Evolutionary conservation across 2,888 invertebrate genomes (phyloP).

Genomic region (Elmis aenea): DNA sequence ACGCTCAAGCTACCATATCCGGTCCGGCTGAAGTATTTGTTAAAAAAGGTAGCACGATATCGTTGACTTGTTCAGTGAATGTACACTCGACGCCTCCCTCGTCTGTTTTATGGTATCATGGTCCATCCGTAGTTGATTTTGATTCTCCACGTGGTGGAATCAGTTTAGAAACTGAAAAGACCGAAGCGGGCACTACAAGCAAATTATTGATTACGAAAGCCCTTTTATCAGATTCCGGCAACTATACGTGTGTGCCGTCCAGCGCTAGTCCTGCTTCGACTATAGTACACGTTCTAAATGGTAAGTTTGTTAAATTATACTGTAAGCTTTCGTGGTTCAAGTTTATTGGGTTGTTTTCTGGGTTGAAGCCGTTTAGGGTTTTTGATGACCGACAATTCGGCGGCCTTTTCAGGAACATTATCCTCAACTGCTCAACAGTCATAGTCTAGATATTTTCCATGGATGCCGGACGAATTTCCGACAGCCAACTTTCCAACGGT

Average conservation of each 20-base stretch:
- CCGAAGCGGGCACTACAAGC: constrained; percentile 76
- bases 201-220: constrained; percentile 79
- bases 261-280: constrained; percentile 79
- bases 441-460: too few relatives aligned
- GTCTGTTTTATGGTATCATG: constrained; percentile 83
- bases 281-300: constrained; percentile 79
- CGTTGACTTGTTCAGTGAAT: constrained; percentile 82
- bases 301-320: constrained; percentile 58
- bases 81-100: constrained; percentile 75
- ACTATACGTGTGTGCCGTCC: constrained; percentile 85
- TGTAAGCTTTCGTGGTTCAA: background rate
- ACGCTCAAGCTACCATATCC: constrained; percentile 80
- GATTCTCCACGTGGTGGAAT: constrained; percentile 81
- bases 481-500: too few relatives aligned
- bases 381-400: too few relatives aligned
- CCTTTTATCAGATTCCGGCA: constrained; percentile 77
- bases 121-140: constrained; percentile 74
- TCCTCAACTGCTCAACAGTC: too few relatives aligned
- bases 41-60: constrained; percentile 86
- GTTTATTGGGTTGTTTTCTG: too few relatives aligned
- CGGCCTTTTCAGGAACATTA: too few relatives aligned
- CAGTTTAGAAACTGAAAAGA: constrained; percentile 80
- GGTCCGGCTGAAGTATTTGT: constrained; percentile 84
- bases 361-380: too few relatives aligned
- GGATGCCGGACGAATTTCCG: too few relatives aligned